phyloP scores from a whole-genome alignment of 1,140 invertebrate species.

The Philotrypesis tridentata region DNA sequence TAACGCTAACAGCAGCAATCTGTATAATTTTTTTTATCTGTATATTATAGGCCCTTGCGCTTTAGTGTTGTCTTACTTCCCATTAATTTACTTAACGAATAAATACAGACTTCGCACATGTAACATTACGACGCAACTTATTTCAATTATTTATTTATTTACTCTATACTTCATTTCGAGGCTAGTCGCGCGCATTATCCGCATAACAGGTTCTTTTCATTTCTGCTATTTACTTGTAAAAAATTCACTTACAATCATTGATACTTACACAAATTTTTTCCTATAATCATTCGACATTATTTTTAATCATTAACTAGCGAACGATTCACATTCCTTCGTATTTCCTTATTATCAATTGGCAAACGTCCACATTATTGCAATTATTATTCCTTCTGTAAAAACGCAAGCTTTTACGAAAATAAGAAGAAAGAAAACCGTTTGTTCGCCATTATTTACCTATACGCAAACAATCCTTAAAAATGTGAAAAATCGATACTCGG shows the following conservation, averaged over 20 bases:
- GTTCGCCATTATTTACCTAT: neutral
- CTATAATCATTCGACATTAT: conserved; percentile 7
- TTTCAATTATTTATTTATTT: conserved; percentile 35
- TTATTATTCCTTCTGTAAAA: conserved; percentile 41
- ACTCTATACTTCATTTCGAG: conserved; percentile 38
- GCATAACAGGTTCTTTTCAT: conserved; percentile 11
- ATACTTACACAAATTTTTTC: conserved; percentile 61
- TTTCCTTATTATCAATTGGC: conserved; percentile 67
- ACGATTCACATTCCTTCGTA: conserved; percentile 56
- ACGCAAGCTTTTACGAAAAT: conserved; percentile 21
- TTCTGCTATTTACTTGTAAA: conserved; percentile 54
- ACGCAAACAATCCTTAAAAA: conserved; percentile 5
- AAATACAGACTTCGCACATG: conserved; percentile 40
- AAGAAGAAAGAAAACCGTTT: conserved; percentile 18
- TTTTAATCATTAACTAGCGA: conserved; percentile 32
- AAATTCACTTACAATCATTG: conserved; percentile 63
- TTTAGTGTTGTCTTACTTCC: conserved; percentile 20
- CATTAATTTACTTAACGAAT: conserved; percentile 15
- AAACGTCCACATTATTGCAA: conserved; percentile 57
- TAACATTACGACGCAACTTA: conserved; percentile 45
- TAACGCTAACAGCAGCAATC: conserved; percentile 50
- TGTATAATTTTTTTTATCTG: conserved; percentile 34
- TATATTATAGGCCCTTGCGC: conserved; percentile 55
- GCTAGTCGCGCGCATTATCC: conserved; percentile 19
- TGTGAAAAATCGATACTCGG: conserved; percentile 18